These are phyloP conservation scores for Cossypha polioptera DNA, from an alignment of 2,797 vertebrate species.

Conservation along the genomic window DNA sequence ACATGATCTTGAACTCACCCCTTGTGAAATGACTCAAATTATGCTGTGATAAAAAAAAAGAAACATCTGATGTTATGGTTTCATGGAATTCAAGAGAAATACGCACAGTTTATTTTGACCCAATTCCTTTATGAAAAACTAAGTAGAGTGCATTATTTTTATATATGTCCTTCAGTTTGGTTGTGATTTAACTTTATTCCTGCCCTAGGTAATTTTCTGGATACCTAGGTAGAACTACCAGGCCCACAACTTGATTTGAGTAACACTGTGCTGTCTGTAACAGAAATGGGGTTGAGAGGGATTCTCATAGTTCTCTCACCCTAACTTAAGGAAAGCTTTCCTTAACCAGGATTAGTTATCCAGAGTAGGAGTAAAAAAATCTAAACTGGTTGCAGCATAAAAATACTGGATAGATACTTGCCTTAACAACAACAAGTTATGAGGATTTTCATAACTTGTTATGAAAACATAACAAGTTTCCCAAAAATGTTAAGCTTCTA, in stretches of 20 bases:
- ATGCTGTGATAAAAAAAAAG: background rate
- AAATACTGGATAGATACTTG: background rate
- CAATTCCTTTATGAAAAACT: background rate
- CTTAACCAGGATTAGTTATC: background rate
- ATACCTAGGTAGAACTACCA: background rate
- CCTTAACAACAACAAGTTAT: background rate
- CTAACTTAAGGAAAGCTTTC: background rate
- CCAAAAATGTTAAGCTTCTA: constrained; percentile 34
- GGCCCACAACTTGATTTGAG: background rate
- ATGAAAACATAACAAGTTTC: background rate
- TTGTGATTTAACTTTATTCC: background rate
- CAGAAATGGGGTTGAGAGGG: background rate
- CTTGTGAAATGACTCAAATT: background rate
- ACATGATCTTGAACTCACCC: background rate
- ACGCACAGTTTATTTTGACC: background rate
- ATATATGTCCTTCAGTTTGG: background rate
- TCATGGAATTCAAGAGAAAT: background rate
- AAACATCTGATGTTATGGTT: background rate
- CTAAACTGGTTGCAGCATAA: background rate
- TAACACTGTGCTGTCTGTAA: background rate
- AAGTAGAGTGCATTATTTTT: background rate
- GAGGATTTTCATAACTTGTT: background rate
- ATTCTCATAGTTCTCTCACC: background rate
- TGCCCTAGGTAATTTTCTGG: background rate
- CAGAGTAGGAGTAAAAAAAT: background rate